Base-by-base conservation (phyloP, 2,888 invertebrate genomes). In the Eubasilissa splendida region DNA sequence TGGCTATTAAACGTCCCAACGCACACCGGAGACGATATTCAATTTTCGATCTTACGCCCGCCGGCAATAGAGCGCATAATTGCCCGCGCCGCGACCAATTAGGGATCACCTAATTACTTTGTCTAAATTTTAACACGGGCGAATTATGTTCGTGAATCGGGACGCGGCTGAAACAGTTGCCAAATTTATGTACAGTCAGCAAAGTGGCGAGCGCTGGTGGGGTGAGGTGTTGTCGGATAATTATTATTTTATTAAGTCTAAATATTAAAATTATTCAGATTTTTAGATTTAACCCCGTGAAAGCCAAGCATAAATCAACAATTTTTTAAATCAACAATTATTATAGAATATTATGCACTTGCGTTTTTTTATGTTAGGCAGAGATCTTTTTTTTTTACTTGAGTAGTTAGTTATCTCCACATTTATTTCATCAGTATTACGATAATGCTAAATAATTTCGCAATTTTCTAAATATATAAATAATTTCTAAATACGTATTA, bases 41-140 rank as follows among this genome's bases (percentile, higher is more conserved):
- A 56, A 82, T 77, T 82, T 80, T 80, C 42, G 71, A 42, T 76
- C 77, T 63, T 82, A 65, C n/a, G 71, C 58, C 42, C 56, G 50
- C 56, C 7, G 42, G 68, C 12, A 63, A 33, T 68, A 66, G 63
- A 71, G 78, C 52, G 80, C 66, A 73, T 75, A 82, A 78, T 82
- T 78, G 80, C 78, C 65, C 66, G 82, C 42, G 56, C 71, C 66
- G 22, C 42, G 52, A 66, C 65, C 77, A 77, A 77, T 77, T 79
- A 80, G 75, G 76, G 76, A 74, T 77, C 77, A 78, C 70, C 82
- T 80, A 82, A 82, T 82, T 82, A 82, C 60, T 79, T 42, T 68
- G 80, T 73, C 82, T 80, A 82, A 77, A 80, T 80, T 82, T 77
- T 82, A 80, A 80, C 80, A 74, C 68, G 50, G 77, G 80, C 80